Evolutionary conservation across 2,888 invertebrate genomes (phyloP).

Genomic region (Diogma glabrata): DNA sequence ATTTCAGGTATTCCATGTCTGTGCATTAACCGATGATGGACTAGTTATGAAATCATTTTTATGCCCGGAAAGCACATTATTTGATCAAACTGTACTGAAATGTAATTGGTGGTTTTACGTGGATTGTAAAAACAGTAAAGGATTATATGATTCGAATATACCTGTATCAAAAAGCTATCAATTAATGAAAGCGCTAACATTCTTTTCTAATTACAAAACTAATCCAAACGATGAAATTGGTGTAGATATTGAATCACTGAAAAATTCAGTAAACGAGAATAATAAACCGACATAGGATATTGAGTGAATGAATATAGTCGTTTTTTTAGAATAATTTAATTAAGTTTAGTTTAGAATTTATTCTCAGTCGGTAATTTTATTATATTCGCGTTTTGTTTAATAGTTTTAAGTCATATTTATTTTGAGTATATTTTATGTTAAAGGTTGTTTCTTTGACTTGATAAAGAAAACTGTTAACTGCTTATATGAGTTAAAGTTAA

Average conservation of each 20-base stretch:
- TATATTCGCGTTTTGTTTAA: neutral
- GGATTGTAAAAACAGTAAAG: constrained; percentile 70
- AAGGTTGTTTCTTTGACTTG: no score
- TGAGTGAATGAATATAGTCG: neutral
- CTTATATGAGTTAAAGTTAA: neutral
- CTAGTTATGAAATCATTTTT: constrained; percentile 84
- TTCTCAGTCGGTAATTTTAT: neutral
- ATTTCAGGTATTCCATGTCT: constrained; percentile 88
- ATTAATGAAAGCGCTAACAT: constrained; percentile 79
- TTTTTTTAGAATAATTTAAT: neutral
- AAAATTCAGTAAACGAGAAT: constrained; percentile 18
- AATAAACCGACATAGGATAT: neutral
- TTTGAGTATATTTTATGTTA: no score
- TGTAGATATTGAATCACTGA: constrained; percentile 20
- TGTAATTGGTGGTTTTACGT: constrained; percentile 95
- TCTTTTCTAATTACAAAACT: constrained; percentile 75
- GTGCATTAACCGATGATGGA: constrained; percentile 78
- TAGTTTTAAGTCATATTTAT: neutral
- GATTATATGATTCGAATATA: constrained; percentile 77
- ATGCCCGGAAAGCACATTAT: constrained; percentile 81
- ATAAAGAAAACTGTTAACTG: constrained; percentile 8
- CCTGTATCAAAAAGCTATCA: constrained; percentile 86
- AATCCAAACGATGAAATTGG: constrained; percentile 29
- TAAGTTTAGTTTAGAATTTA: constrained; percentile 2
- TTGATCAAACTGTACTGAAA: constrained; percentile 81